Conservation (phyloP, 1,140 invertebrate species). For the Idris sp. region DNA sequence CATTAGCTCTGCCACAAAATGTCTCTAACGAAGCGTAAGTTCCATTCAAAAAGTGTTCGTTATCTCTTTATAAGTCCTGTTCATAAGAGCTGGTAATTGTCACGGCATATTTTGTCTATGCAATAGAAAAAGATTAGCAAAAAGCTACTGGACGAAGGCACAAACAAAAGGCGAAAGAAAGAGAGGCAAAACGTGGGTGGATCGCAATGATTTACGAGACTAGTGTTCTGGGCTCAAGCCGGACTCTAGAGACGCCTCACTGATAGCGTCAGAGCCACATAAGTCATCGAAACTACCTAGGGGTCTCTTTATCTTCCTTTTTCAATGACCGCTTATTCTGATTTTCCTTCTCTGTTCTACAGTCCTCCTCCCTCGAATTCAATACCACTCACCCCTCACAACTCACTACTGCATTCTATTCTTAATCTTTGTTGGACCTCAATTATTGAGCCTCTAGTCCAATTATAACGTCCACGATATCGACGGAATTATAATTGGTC, state of each 20-base stretch:
- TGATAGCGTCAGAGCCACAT: slow-evolving; percentile 79
- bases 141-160: slow-evolving; percentile 42
- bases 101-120: slow-evolving; percentile 45
- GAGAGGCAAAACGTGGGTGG: slow-evolving; percentile 72
- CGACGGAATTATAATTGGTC: slow-evolving; percentile 75
- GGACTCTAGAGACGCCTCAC: slow-evolving; percentile 77
- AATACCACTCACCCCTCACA: slow-evolving; percentile 35
- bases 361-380: slow-evolving; percentile 6
- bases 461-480: slow-evolving; percentile 75
- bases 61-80: slow-evolving; percentile 33
- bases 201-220: slow-evolving; percentile 78
- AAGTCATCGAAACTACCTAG: slow-evolving; percentile 76
- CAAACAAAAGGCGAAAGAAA: slow-evolving; percentile 45
- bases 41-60: slow-evolving; percentile 19
- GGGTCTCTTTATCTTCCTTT: slow-evolving; percentile 57
- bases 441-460: slow-evolving; percentile 73
- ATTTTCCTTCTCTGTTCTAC: slow-evolving; percentile 52
- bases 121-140: slow-evolving; percentile 35
- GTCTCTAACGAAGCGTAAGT: background rate
- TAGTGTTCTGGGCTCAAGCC: slow-evolving; percentile 72
- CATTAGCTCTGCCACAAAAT: slow-evolving; percentile 12
- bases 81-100: slow-evolving; percentile 42
- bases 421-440: slow-evolving; percentile 77
- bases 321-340: slow-evolving; percentile 34
- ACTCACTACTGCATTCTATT: slow-evolving; percentile 68